These are phyloP conservation scores for Rhinoderma darwinii DNA, from an alignment of 2,113 vertebrate genomes.

Conservation along the genomic window DNA sequence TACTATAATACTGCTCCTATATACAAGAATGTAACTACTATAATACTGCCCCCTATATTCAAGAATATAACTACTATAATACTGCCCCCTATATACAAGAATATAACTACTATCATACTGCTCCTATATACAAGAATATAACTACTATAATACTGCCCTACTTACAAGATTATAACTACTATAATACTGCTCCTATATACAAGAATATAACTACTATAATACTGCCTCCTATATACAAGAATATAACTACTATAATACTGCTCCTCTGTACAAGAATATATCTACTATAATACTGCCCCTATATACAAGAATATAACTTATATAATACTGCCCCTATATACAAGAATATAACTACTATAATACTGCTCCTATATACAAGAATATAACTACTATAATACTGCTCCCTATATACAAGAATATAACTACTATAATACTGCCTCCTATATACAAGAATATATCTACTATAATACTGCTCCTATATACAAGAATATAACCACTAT, in stretches of 20 bases:
- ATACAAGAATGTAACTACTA: not conserved
- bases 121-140: not conserved
- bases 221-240: too few relatives aligned
- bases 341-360: not conserved
- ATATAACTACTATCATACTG: not conserved
- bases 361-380: too few relatives aligned
- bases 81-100: not conserved
- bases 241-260: too few relatives aligned
- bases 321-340: not conserved
- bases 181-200: not conserved
- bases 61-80: conserved; percentile 12
- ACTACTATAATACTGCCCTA: not conserved
- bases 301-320: not conserved
- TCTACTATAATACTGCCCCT: too few relatives aligned
- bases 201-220: not conserved
- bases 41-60: not conserved
- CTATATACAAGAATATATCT: not conserved
- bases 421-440: not conserved
- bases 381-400: conserved; percentile 3
- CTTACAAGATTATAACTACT: not conserved
- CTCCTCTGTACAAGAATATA: too few relatives aligned
- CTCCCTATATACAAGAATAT: not conserved
- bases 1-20: not conserved
- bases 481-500: conserved; percentile 7
- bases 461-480: conserved; percentile 1